A percentile compares a stretch with the other conserved stretches of the same genome.
phyloP scores from a whole-genome alignment of 2,797 vertebrate species.

The Alca torda region DNA sequence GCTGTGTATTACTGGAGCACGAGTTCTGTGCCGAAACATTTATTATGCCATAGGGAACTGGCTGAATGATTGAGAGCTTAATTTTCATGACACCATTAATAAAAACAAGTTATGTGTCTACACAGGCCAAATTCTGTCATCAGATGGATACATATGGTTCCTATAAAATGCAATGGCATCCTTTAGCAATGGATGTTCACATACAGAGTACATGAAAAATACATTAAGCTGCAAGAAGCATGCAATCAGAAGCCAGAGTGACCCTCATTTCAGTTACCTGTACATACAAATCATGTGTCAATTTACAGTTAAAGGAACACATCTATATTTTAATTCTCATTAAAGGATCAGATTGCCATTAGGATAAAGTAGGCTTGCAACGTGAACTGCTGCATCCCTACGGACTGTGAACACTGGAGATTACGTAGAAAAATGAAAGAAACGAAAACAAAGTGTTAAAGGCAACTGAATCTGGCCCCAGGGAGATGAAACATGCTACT shows the following conservation, averaged over 20 bases:
- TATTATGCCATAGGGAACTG: background rate
- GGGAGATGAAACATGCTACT: background rate
- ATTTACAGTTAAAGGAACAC: background rate
- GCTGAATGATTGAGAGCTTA: background rate
- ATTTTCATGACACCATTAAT: background rate
- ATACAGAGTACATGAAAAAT: background rate
- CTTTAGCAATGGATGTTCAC: background rate
- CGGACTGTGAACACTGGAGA: background rate
- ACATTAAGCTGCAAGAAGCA: slow-evolving; percentile 34
- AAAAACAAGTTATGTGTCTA: background rate
- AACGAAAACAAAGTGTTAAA: background rate
- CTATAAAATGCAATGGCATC: background rate
- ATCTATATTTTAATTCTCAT: slow-evolving; percentile 8
- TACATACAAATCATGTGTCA: background rate
- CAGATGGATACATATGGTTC: background rate
- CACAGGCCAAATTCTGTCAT: background rate
- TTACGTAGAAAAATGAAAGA: background rate
- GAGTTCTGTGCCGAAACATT: background rate
- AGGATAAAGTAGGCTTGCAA: background rate
- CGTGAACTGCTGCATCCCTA: background rate
- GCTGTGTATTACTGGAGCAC: background rate
- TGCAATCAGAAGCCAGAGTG: slow-evolving; percentile 24
- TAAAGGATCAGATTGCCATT: background rate
- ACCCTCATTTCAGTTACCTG: background rate
- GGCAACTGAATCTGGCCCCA: background rate